phyloP scores from a whole-genome alignment of 1,140 invertebrate species.

The Zaprionus ghesquierei region DNA sequence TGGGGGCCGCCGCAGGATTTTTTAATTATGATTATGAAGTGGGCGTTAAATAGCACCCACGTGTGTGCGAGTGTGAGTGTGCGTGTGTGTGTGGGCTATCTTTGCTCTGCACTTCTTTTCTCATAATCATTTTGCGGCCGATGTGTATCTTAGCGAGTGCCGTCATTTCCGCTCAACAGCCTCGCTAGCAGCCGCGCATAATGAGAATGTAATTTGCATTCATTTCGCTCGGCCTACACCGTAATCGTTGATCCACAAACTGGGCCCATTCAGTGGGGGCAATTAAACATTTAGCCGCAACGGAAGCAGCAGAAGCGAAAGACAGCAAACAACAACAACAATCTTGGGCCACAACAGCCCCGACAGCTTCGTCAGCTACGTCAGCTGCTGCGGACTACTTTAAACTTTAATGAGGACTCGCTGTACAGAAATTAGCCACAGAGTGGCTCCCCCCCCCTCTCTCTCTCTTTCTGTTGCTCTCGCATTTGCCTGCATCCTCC shows the following conservation, averaged over 20 bases:
- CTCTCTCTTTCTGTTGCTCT: neutral
- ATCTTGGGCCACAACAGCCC: neutral
- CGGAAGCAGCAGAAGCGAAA: constrained; percentile 19
- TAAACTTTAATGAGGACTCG: constrained; percentile 71
- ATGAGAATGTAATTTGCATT: constrained; percentile 11
- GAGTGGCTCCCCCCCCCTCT: neutral
- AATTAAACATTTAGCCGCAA: constrained; percentile 9
- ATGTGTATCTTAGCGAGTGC: constrained; percentile 11
- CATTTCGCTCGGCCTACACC: neutral
- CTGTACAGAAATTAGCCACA: constrained; percentile 56
- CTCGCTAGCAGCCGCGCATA: neutral
- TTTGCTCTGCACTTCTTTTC: constrained; percentile 34
- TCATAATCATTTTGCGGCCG: constrained; percentile 32
- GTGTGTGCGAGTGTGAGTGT: constrained; percentile 1
- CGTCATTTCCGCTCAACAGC: constrained; percentile 39
- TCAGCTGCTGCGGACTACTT: constrained; percentile 46
- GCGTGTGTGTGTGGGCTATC: constrained; percentile 12
- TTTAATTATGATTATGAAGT: constrained; percentile 75
- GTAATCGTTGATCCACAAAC: neutral
- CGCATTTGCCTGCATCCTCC: neutral
- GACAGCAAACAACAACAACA: constrained; percentile 2
- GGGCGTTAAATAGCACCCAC: constrained; percentile 24
- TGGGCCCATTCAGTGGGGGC: neutral
- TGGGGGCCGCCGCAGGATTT: constrained; percentile 21
- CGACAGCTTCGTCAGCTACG: constrained; percentile 13